Evolutionary conservation across 2,113 vertebrate species (phyloP), one percentile per base, ranked within the genome.

Genomic region (Symphodus melops): DNA sequence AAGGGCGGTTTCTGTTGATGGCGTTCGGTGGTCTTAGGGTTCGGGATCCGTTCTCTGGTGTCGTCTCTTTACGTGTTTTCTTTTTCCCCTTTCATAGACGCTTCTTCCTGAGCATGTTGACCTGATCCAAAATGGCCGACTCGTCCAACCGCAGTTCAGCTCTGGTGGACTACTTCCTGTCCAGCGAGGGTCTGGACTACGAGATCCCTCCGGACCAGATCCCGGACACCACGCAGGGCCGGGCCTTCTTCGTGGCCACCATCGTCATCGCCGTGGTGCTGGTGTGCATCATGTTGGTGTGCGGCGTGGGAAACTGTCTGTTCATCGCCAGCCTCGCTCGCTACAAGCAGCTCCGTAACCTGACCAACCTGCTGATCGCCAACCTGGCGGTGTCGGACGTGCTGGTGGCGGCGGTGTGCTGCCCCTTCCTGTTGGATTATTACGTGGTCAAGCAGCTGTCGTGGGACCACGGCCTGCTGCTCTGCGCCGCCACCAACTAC

Each of bases 361-460:
- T 98, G 78, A 99, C 97, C 86, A 97, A 98, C 91, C 90, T 98
- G 74, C 94, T 99, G 72, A 97, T 99, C 3, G 96, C 96, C 42
- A 98, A 97, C 84, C 86, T 99, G 91, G 98, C 97, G 2, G 92
- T 98, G 90, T 99, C 98, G 0, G 98, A 99, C 88, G 96, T 97
- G 86, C 90, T 99, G 1, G 98, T 99, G 83, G 97, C 97, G 13
- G 95, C 93, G 0, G 92, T 98, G 72, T 99, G 98, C 89, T 99
- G 97, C 4, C 98, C 98, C 23, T 98, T 99, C 2, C 95, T 99
- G 89, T 92, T 99, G 90, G 98, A 99, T 86, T 99, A 99, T 84
- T 99, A 99, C 0, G 97, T 99, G 70, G 94, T 98, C 4, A 95
- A 94, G 46, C 95, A 95, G 86, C 95, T 99, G 21, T 98, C 97